A percentile compares a stretch with the other conserved stretches of the same genome.
Evolutionary conservation across 1,140 invertebrate species (phyloP).

Genomic region (Augochlora pura): DNA sequence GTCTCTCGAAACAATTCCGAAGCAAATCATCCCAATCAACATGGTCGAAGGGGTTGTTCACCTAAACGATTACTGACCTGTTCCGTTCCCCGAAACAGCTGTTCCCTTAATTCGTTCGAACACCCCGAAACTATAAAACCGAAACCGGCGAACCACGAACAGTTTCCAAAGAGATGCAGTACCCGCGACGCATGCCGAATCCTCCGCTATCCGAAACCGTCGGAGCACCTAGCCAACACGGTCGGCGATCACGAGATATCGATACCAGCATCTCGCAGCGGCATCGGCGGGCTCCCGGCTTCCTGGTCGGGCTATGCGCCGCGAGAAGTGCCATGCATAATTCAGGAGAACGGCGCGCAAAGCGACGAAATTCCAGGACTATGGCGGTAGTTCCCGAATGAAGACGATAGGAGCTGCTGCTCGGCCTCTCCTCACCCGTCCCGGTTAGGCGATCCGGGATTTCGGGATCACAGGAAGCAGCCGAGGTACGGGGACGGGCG

Average conservation of each 20-base stretch:
- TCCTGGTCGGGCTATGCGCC: neutral
- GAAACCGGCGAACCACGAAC: no score
- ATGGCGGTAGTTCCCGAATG: neutral
- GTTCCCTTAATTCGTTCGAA: no score
- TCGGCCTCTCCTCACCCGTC: neutral
- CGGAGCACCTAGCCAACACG: neutral
- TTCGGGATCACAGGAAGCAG: constrained; percentile 57
- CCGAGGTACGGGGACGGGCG: constrained; percentile 58
- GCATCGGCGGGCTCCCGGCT: neutral
- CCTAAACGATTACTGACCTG: no score
- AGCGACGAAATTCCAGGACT: neutral
- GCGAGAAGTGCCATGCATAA: constrained; percentile 24
- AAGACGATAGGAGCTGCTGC: neutral
- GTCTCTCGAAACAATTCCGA: no score
- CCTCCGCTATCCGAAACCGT: neutral
- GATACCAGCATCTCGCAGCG: neutral
- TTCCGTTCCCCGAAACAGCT: no score
- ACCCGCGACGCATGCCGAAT: no score
- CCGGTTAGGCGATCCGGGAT: constrained; percentile 31
- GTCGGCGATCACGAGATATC: neutral
- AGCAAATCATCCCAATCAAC: no score
- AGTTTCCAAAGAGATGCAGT: no score
- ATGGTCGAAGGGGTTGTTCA: no score
- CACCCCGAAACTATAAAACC: no score
- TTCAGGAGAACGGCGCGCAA: constrained; percentile 1